A percentile compares a stretch with the other conserved stretches of the same genome.
These are phyloP conservation scores for Scaptomyza caliginosa DNA, from an alignment of 2,888 invertebrate species.

Conservation along the genomic window DNA sequence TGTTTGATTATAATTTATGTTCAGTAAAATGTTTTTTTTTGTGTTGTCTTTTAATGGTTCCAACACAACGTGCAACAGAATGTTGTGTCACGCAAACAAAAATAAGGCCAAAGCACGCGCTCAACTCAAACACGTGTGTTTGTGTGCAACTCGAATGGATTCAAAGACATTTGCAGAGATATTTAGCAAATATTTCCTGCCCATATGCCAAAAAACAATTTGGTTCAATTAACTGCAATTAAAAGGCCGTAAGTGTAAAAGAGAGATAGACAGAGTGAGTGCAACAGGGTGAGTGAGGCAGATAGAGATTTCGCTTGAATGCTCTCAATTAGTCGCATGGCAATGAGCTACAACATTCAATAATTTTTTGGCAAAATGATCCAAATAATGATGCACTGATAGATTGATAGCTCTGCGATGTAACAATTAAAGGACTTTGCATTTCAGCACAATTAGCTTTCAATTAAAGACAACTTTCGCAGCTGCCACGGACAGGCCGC, in stretches of 20 bases:
- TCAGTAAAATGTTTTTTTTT: not conserved
- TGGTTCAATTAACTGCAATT: constrained; percentile 55
- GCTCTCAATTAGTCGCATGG: constrained; percentile 65
- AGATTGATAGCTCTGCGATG: constrained; percentile 30
- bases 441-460: constrained; percentile 54
- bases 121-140: constrained; percentile 1
- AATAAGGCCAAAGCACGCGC: not conserved
- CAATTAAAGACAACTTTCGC: constrained; percentile 45
- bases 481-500: constrained; percentile 1
- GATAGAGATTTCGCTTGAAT: constrained; percentile 35
- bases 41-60: too few relatives aligned
- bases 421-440: constrained; percentile 42
- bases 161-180: constrained; percentile 7
- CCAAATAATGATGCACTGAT: constrained; percentile 15
- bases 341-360: constrained; percentile 51
- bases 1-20: not conserved
- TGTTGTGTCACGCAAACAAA: not conserved
- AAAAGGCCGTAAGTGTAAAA: constrained; percentile 11
- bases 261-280: not conserved
- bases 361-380: constrained; percentile 47
- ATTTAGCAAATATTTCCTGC: constrained; percentile 34
- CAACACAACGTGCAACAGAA: too few relatives aligned
- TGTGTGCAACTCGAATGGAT: not conserved
- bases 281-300: constrained; percentile 8
- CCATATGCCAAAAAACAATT: constrained; percentile 52